phyloP scores from a whole-genome alignment of 2,888 invertebrate species.

The Cetonia aurata region DNA sequence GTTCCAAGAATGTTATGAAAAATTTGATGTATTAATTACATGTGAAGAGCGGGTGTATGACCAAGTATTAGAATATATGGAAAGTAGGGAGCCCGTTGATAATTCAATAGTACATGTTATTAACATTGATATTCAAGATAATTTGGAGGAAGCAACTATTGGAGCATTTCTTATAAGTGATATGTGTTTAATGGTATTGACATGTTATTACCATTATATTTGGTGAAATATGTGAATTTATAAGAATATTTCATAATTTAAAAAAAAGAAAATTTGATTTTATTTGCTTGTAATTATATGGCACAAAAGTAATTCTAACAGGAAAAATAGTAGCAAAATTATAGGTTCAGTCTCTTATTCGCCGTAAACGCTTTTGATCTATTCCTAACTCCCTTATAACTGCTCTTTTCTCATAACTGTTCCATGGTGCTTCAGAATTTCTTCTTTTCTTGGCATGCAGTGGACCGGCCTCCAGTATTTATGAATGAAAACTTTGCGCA shows the following conservation, averaged over 20 bases:
- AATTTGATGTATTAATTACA: conserved; percentile 96
- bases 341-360: no score
- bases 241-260: conserved; percentile 13
- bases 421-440: no score
- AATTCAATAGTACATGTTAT: conserved; percentile 95
- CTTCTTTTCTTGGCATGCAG: no score
- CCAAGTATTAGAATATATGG: conserved; percentile 95
- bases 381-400: no score
- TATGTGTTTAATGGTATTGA: conserved; percentile 72
- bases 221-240: background rate
- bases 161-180: conserved; percentile 98
- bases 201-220: background rate
- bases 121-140: conserved; percentile 99
- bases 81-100: conserved; percentile 80
- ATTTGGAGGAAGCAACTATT: conserved; percentile 98
- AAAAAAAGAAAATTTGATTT: conserved; percentile 4
- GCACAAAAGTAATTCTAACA: no score
- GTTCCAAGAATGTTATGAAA: conserved; percentile 90
- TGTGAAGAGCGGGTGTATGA: conserved; percentile 99
- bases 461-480: no score
- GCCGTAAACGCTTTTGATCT: no score
- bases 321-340: no score
- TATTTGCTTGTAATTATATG: background rate
- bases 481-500: no score
- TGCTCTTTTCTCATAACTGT: no score